Evolutionary conservation across 2,797 vertebrate species (phyloP).

Genomic region (Acanthopagrus latus): DNA sequence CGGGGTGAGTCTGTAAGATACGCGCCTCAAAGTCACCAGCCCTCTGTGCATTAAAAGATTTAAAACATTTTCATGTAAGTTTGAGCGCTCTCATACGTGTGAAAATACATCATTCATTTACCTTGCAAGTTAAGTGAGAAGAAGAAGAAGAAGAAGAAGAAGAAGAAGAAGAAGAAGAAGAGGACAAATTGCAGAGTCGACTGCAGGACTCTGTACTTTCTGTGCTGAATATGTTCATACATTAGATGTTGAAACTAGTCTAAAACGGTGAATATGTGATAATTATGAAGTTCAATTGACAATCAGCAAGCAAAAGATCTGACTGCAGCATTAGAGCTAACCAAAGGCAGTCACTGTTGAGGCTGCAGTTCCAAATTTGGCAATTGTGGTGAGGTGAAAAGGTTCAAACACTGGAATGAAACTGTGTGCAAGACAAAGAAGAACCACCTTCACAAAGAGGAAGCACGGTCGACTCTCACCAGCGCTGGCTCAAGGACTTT

Average conservation of each 20-base stretch:
- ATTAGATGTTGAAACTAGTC: not conserved
- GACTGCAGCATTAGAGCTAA: not conserved
- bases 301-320: not conserved
- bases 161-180: too few relatives aligned
- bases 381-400: not conserved
- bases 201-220: not conserved
- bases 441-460: not conserved
- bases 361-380: not conserved
- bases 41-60: not conserved
- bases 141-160: too few relatives aligned
- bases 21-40: not conserved
- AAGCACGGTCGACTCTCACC: not conserved
- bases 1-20: not conserved
- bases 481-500: not conserved
- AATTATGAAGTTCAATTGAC: not conserved
- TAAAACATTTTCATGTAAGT: not conserved
- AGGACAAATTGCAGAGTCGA: too few relatives aligned
- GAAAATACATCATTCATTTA: not conserved
- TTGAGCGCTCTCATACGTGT: not conserved
- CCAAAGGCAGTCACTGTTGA: not conserved
- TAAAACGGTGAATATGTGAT: not conserved
- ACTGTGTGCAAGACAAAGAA: constrained; percentile 2
- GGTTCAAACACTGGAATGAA: not conserved
- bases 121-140: not conserved
- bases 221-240: not conserved